Evolutionary conservation across 2,797 vertebrate genomes (phyloP), one percentile per base, ranked within the genome.

Genomic region (Pipistrellus kuhlii): DNA sequence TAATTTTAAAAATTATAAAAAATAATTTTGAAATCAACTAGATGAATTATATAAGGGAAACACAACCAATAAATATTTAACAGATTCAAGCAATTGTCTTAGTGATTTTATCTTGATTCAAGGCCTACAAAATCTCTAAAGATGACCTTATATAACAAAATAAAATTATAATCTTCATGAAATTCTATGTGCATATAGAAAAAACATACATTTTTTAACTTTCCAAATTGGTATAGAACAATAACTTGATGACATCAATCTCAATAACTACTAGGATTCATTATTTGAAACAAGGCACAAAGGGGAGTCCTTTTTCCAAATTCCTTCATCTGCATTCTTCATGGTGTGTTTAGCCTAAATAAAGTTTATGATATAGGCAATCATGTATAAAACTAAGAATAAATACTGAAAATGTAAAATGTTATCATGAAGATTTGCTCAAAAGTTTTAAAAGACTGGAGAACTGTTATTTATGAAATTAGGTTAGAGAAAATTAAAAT

Each of bases 181-280:
- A 69, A 77, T 80, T 95, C 48, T 88, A 13, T 3, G 14, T 15
- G 71, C 8, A 80, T 75, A 90, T 66, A 93, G 77, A 96, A 88
- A 97, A 97, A 84, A 25, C 15, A 95, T 32, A 8, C 12, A 91
- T 85, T n/a, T 71, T 69, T 86, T 96, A 93, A 82, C 41, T 92
- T 90, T 96, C 46, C 82, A 94, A 88, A 82, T 68, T 86, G 0
- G 0, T 88, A 94, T 1, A 53, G n/a, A 75, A 48, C 69, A 88
- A 2, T 25, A 72, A 93, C 59, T 18, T 51, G 14, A 68, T 48
- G 90, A 30, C 9, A 59, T 66, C 76, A 55, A 94, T 71, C 32
- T 48, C 76, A 96, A 73, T 78, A 85, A 96, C 77, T 82, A 77
- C 88, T 82, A 86, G 75, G 5, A 27, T 17, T 72, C 25, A 82